phyloP scores from a whole-genome alignment of 2,113 vertebrate species.

The Pachypanchax playfairii region DNA sequence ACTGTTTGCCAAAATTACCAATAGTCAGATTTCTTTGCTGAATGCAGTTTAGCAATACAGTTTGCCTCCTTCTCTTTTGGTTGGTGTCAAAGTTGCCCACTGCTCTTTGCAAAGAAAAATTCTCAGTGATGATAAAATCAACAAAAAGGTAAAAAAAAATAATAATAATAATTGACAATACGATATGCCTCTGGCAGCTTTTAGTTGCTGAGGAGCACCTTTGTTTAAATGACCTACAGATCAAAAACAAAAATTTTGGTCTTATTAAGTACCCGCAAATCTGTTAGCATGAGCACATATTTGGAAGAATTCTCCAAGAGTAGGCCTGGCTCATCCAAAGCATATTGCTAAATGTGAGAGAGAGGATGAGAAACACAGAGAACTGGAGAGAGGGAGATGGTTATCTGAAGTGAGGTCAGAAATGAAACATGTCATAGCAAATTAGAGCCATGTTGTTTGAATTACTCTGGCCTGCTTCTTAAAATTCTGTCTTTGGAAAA shows the following conservation, averaged over 20 bases:
- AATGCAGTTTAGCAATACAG: conserved; percentile 26
- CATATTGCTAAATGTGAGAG: conserved; percentile 39
- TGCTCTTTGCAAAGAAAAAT: conserved; percentile 19
- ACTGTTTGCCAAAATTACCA: conserved; percentile 44
- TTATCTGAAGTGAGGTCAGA: conserved; percentile 83
- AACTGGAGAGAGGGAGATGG: conserved; percentile 72
- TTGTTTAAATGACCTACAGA: conserved; percentile 60
- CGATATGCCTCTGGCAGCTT: conserved; percentile 10
- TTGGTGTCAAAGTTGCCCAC: neutral
- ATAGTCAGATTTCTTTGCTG: conserved; percentile 55
- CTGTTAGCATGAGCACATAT: conserved; percentile 47
- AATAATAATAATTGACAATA: conserved; percentile 30
- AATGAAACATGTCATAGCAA: conserved; percentile 86
- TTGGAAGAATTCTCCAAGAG: conserved; percentile 43
- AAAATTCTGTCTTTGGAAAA: conserved; percentile 46
- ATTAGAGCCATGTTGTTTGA: conserved; percentile 84
- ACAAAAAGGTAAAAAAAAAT: conserved; percentile 37
- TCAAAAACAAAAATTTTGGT: conserved; percentile 67
- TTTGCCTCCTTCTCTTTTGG: conserved; percentile 19
- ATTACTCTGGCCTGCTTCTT: conserved; percentile 77
- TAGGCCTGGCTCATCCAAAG: conserved; percentile 55
- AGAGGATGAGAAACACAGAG: conserved; percentile 40
- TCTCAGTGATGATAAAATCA: conserved; percentile 10
- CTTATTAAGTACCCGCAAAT: conserved; percentile 56
- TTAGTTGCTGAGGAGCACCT: conserved; percentile 36